Conservation (phyloP, 2,888 invertebrate genomes). For the Brachypalpus laphriformis region DNA sequence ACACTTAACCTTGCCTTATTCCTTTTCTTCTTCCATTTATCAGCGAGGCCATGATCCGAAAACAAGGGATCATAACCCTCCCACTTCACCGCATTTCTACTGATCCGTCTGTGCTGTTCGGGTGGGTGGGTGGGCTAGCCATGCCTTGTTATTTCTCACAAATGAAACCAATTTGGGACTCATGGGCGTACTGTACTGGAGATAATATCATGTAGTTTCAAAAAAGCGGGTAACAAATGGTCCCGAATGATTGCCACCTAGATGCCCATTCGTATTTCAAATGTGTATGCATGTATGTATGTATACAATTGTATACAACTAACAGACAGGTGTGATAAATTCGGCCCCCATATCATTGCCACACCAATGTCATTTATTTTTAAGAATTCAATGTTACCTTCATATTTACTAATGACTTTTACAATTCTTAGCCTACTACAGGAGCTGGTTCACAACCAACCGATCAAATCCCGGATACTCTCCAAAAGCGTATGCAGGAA, state of each 20-base stretch:
- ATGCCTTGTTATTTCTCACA: no score
- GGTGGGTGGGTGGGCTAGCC: no score
- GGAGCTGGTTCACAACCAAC: background rate
- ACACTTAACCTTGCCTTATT: no score
- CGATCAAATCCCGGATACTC: slow-evolving; percentile 26
- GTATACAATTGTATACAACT: background rate
- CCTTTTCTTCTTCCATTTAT: no score
- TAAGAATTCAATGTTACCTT: background rate
- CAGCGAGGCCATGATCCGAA: no score
- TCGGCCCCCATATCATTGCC: background rate
- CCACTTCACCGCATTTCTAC: no score
- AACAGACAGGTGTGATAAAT: background rate
- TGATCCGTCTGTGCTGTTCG: no score
- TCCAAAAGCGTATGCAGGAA: slow-evolving; percentile 5
- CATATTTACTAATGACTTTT: background rate
- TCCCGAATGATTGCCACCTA: background rate
- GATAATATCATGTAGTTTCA: no score
- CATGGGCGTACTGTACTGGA: no score
- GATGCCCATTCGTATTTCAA: background rate
- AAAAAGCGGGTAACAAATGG: no score
- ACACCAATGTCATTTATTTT: background rate
- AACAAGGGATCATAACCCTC: no score
- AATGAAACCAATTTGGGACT: no score
- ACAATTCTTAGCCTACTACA: background rate
- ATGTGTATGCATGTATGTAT: background rate